Evolutionary conservation across 1,140 invertebrate genomes (phyloP).

Genomic region (Drosophila aff.): DNA sequence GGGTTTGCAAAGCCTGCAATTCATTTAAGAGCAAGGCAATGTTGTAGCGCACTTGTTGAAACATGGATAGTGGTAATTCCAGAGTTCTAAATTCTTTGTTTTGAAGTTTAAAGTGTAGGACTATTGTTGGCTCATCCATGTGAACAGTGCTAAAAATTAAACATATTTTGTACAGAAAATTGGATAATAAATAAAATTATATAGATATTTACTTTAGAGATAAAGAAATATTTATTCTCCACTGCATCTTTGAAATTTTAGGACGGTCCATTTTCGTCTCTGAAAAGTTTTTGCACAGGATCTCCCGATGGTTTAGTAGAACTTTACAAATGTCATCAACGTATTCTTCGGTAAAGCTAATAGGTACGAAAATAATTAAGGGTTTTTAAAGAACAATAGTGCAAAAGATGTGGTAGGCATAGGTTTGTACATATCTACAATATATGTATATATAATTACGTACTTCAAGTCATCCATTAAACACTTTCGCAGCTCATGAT

Average conservation of each 20-base stretch:
- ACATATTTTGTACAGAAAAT: neutral
- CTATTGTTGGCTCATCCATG: constrained; percentile 71
- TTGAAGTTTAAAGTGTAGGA: constrained; percentile 75
- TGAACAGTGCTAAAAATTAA: constrained; percentile 47
- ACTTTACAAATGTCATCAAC: constrained; percentile 81
- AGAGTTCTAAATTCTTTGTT: constrained; percentile 74
- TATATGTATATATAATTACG: neutral
- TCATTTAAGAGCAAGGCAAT: constrained; percentile 75
- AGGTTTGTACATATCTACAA: neutral
- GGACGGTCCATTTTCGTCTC: constrained; percentile 77
- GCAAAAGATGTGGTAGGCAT: neutral
- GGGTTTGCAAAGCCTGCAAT: constrained; percentile 75
- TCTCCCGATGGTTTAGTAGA: constrained; percentile 74
- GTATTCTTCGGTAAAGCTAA: constrained; percentile 73
- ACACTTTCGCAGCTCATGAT: constrained; percentile 73
- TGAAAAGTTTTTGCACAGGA: constrained; percentile 73
- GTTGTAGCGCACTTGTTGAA: constrained; percentile 79
- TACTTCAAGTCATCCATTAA: constrained; percentile 76
- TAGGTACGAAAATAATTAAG: too few species aligned
- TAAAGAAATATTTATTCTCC: constrained; percentile 83
- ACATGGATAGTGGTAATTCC: constrained; percentile 79
- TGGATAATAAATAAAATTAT: neutral
- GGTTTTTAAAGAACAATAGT: neutral
- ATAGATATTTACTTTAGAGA: constrained; percentile 56
- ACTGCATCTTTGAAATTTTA: constrained; percentile 78